Evolutionary conservation across 2,113 vertebrate genomes (phyloP).

Genomic region (Zingel zingel): DNA sequence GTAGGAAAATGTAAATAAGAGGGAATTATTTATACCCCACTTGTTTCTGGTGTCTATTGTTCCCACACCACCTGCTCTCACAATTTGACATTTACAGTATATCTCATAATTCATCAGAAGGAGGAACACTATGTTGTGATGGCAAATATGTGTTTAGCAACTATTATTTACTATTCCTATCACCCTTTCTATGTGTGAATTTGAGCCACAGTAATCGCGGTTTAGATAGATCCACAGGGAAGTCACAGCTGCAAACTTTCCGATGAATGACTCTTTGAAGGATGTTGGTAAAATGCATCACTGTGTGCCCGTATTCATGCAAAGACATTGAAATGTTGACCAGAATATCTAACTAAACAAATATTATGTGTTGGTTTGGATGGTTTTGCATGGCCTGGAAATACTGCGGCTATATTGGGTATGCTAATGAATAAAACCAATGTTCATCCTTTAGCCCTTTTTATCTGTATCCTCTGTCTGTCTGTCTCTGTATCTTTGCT

Average conservation of each 20-base stretch:
- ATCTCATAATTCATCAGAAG: neutral
- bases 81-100: conserved; percentile 16
- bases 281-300: neutral
- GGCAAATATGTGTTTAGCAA: neutral
- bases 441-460: neutral
- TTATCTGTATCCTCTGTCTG: neutral
- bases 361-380: conserved; percentile 28
- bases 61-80: conserved; percentile 5
- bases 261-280: neutral
- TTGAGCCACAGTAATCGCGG: neutral
- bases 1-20: accelerated
- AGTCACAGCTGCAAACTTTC: neutral
- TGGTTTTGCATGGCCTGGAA: conserved; percentile 45
- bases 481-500: neutral
- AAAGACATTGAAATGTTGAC: conserved; percentile 8
- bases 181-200: neutral
- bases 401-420: neutral
- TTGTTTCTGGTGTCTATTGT: conserved; percentile 1
- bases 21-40: neutral
- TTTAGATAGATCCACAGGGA: neutral
- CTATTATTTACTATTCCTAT: neutral
- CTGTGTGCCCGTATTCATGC: neutral
- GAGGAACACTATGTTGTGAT: neutral
- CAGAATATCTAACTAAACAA: conserved; percentile 38
- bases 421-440: conserved; percentile 1